These are phyloP conservation scores for Bombyx mori DNA, from an alignment of 1,140 invertebrate species.

Conservation along the genomic window DNA sequence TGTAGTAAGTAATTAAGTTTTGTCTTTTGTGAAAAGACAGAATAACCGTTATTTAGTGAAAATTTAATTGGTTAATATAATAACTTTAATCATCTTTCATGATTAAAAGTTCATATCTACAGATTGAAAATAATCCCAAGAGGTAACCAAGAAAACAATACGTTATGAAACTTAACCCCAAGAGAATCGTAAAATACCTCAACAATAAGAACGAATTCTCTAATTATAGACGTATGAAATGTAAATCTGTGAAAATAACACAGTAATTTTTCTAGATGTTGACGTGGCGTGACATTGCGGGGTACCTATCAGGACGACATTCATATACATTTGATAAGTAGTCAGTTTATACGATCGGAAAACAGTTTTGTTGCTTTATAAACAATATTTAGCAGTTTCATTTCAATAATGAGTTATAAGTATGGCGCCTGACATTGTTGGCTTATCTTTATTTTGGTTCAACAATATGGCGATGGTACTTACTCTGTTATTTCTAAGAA, in stretches of 20 bases:
- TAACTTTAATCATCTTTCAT: too few species aligned
- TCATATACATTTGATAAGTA: conserved; percentile 22
- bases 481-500: conserved; percentile 87
- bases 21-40: too few species aligned
- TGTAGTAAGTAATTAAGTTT: too few species aligned
- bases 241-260: conserved; percentile 66
- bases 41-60: too few species aligned
- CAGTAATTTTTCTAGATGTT: conserved; percentile 64
- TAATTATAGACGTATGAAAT: conserved; percentile 66
- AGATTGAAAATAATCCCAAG: too few species aligned
- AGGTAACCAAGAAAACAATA: conserved; percentile 1
- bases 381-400: conserved; percentile 56
- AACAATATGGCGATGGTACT: conserved; percentile 73
- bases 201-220: conserved; percentile 54
- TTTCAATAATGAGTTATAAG: conserved; percentile 67
- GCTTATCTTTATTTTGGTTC: conserved; percentile 63
- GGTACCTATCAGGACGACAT: conserved; percentile 24
- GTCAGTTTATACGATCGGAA: conserved; percentile 16
- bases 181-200: conserved; percentile 40
- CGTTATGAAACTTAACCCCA: conserved; percentile 30
- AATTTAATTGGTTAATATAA: too few species aligned
- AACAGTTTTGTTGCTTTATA: conserved; percentile 28
- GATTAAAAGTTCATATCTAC: too few species aligned
- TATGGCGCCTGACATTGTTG: conserved; percentile 69
- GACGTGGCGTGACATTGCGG: conserved; percentile 66